These are phyloP conservation scores for Phoeniculus purpureus DNA, from an alignment of 2,797 vertebrate genomes.

Conservation along the genomic window DNA sequence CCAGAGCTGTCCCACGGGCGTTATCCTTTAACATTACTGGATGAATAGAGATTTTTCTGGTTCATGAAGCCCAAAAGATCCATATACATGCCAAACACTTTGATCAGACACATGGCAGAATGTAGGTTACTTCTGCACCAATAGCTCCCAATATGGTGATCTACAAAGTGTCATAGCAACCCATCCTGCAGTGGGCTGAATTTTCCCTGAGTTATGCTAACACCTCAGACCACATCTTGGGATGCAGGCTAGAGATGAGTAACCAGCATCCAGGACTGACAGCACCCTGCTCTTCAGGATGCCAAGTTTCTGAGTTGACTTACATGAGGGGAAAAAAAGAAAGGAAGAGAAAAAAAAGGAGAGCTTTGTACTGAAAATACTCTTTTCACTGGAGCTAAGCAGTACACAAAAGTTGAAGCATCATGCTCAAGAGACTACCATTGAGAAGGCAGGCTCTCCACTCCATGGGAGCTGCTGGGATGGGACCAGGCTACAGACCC, in stretches of 20 bases:
- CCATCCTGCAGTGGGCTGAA: neutral
- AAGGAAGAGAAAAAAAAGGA: neutral
- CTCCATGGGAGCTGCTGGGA: neutral
- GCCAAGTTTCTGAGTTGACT: neutral
- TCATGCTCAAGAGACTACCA: neutral
- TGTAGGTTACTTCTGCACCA: conserved; percentile 16
- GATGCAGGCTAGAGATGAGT: neutral
- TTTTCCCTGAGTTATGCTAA: conserved; percentile 6
- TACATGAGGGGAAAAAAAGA: neutral
- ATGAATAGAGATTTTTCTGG: conserved; percentile 3
- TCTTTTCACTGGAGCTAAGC: neutral
- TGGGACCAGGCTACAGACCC: neutral
- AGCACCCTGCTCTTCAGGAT: neutral
- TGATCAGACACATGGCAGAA: conserved; percentile 8
- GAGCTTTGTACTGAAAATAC: neutral
- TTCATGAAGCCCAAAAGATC: neutral
- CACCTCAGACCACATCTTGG: neutral
- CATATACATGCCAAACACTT: conserved; percentile 53
- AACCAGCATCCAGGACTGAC: neutral
- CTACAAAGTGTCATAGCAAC: conserved; percentile 43
- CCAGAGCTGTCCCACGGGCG: neutral
- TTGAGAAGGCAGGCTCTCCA: neutral
- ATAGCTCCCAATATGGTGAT: neutral
- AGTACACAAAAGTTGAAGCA: neutral
- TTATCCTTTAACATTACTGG: neutral